Base-by-base conservation (phyloP, 2,888 invertebrate species). In the Nudaria mundana region DNA sequence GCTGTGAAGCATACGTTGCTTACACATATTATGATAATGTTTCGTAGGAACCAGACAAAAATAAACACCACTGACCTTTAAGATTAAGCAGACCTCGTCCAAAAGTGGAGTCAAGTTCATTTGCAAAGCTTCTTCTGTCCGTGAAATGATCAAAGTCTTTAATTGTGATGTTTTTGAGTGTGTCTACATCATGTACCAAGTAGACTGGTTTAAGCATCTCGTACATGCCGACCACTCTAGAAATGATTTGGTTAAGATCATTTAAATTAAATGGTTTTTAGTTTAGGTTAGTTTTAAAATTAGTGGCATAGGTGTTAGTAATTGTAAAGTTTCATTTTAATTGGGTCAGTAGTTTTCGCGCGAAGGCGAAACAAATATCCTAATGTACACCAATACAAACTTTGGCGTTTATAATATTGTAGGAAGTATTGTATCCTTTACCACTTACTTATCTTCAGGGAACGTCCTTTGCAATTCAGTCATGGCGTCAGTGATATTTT, bases 71-170 rank as follows among this genome's bases (percentile, higher is more conserved):
- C 28, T 30, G 48, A 78, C 90, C 90, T 48, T 73, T 78, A 51
- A 91, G 64, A 1, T 75, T 61, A 30, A 90, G 71, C 3, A 91
- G 52, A 6, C 76, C 82, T 40, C 84, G 89, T 0, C 79, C 84
- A 53, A 91, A 90, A 1, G 91, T 41, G 0, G 84, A 81, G 24
- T 90, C 91, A 3, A 5, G 76, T 44, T n/a, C 7, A 22, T 18
- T 14, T 10, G 35, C 43, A 30, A 80, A 26, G 5, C 50, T 43
- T 2, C 76, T 72, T 52, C 86, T 85, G 60, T 91, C 88, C 0
- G 77, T 45, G 45, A 91, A 91, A 44, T 89, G 65, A 38, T 90
- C 90, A 29, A 90, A 91, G 51, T 90, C 89, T 39, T 89, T 90
- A 1, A 90, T 70, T 0, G 83, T 66, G 7, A 90, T 71, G 24